Conservation (phyloP, 2,888 invertebrate genomes). For the Microplitis manilae region DNA sequence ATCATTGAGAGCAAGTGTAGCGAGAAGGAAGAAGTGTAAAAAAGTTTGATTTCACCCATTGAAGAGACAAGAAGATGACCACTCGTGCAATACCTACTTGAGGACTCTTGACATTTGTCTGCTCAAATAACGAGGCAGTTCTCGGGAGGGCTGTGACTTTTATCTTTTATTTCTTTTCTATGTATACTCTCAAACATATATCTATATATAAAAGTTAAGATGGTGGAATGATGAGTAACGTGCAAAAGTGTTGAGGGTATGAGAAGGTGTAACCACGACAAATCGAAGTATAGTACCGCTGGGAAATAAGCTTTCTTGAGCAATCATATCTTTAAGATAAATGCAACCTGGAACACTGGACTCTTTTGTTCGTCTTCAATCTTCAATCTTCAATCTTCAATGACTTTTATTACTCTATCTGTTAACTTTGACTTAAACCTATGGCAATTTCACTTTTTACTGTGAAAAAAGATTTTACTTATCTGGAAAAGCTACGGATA, state of each 20-base stretch:
- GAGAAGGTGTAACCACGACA: conserved; percentile 26
- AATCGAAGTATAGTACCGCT: conserved; percentile 67
- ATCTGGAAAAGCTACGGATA: no score
- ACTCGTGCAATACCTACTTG: conserved; percentile 17
- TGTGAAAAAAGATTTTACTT: background rate
- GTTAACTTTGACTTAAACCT: background rate
- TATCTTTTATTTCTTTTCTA: conserved; percentile 30
- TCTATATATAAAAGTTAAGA: conserved; percentile 12
- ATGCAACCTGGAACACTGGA: conserved; percentile 11
- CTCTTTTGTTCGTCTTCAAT: conserved; percentile 9
- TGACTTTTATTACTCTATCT: background rate
- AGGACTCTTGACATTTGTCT: conserved; percentile 31
- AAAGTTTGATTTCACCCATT: conserved; percentile 10
- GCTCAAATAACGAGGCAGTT: conserved; percentile 50
- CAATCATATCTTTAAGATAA: conserved; percentile 54
- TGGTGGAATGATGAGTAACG: conserved; percentile 6
- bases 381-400: background rate
- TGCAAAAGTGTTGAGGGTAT: conserved; percentile 6
- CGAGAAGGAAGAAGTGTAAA: background rate
- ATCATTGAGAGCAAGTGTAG: conserved; percentile 9
- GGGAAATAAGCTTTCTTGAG: conserved; percentile 68
- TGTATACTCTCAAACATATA: conserved; percentile 1
- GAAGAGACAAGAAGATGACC: conserved; percentile 18
- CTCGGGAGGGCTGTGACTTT: conserved; percentile 57
- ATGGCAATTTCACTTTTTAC: background rate